Evolutionary conservation across 2,888 invertebrate genomes (phyloP).

Genomic region (Creontiades dilutus): DNA sequence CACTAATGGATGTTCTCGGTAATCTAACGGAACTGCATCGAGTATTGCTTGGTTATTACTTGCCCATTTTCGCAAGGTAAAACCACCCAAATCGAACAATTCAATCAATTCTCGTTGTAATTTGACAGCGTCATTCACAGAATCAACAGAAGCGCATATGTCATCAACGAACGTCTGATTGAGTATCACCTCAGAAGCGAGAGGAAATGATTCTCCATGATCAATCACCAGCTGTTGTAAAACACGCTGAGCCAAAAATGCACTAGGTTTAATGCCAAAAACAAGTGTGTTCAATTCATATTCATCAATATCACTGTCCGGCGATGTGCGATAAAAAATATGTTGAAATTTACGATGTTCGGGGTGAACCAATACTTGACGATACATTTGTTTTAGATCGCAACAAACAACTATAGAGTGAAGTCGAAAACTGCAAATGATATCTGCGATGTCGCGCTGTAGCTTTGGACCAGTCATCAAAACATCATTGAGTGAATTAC

Average conservation of each 20-base stretch:
- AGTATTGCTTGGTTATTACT: neutral
- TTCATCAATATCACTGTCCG: neutral
- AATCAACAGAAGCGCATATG: neutral
- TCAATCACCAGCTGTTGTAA: too few species aligned
- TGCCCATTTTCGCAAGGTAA: neutral
- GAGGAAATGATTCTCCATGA: too few species aligned
- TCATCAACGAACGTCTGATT: conserved; percentile 8
- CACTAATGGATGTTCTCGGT: too few species aligned
- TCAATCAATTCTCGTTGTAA: neutral
- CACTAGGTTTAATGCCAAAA: neutral
- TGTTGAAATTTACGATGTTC: neutral
- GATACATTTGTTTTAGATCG: neutral
- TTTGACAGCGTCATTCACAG: neutral
- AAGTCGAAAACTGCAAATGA: neutral
- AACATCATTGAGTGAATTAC: neutral
- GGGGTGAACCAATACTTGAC: neutral
- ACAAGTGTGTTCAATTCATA: neutral
- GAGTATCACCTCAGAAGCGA: neutral
- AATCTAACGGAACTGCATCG: neutral
- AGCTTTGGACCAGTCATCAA: neutral
- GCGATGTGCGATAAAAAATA: neutral
- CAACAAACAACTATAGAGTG: neutral
- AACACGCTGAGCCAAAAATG: neutral
- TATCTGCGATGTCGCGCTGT: neutral
- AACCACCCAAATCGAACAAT: neutral